Percentiles rank a stretch among this genome's conserved stretches.
Conservation (phyloP, 2,888 invertebrate species). For the Ceraclea dissimilis region DNA sequence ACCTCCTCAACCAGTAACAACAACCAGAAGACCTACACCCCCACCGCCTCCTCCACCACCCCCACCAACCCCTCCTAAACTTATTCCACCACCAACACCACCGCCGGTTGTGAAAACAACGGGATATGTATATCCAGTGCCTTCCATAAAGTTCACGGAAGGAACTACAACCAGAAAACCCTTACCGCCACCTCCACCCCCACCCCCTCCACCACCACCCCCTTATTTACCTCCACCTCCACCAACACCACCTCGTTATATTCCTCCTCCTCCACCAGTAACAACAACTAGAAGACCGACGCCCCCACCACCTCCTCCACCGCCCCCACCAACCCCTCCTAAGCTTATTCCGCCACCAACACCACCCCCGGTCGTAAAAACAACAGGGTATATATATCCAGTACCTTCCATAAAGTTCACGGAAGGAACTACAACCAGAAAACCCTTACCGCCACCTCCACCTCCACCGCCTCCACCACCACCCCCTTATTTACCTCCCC, state of each 20-base stretch:
- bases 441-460: slow-evolving; percentile 3
- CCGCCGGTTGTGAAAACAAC: neutral
- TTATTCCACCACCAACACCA: neutral
- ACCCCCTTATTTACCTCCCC: neutral
- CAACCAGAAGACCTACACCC: neutral
- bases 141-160: neutral
- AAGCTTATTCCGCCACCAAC: neutral
- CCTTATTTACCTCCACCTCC: slow-evolving; percentile 7
- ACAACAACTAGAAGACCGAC: neutral
- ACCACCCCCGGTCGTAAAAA: neutral
- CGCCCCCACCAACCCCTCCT: slow-evolving; percentile 5
- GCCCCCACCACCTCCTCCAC: slow-evolving; percentile 6
- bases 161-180: slow-evolving; percentile 3
- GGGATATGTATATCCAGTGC: neutral
- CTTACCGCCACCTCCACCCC: slow-evolving; percentile 5
- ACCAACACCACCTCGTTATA: neutral
- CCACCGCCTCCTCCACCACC: slow-evolving; percentile 4
- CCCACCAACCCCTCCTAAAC: slow-evolving; percentile 1
- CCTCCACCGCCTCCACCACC: slow-evolving; percentile 6
- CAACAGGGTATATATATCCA: neutral
- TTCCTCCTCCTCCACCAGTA: neutral
- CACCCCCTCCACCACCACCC: slow-evolving; percentile 7
- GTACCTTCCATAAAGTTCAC: neutral
- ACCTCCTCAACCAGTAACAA: neutral
- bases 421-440: neutral